phyloP scores from a whole-genome alignment of 2,113 vertebrate species.

The Tor tambroides region DNA sequence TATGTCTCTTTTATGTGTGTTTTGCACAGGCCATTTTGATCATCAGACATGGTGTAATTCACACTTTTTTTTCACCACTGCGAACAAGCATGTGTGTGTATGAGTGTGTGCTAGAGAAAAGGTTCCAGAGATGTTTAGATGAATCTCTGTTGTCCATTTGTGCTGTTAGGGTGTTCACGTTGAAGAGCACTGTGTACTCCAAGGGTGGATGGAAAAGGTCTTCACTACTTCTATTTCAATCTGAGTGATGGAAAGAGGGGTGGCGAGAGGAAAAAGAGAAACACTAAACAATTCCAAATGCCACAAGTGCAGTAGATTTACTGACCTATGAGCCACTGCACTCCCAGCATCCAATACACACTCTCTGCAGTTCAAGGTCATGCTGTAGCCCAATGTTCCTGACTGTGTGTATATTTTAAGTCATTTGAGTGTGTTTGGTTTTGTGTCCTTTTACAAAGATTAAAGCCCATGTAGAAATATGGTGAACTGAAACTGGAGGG shows the following conservation, averaged over 20 bases:
- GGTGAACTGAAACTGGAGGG: not conserved
- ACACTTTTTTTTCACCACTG: not conserved
- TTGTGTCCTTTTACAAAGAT: not conserved
- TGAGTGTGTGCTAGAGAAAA: not conserved
- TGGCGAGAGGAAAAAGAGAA: not conserved
- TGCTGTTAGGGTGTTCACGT: not conserved
- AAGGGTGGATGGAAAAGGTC: not conserved
- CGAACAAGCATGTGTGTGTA: not conserved
- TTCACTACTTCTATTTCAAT: not conserved
- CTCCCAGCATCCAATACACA: not conserved
- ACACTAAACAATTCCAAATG: constrained; percentile 21
- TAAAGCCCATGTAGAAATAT: not conserved
- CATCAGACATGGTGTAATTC: not conserved
- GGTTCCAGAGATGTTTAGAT: not conserved
- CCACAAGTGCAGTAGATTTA: constrained; percentile 10
- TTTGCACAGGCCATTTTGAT: constrained; percentile 28
- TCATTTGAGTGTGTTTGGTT: not conserved
- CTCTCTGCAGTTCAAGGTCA: not conserved
- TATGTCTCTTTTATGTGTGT: constrained; percentile 7
- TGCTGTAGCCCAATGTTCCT: not conserved
- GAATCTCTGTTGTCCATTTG: not conserved
- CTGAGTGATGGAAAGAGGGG: not conserved
- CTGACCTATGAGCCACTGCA: constrained; percentile 7
- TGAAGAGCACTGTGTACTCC: not conserved
- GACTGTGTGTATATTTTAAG: not conserved